Evolutionary conservation across 2,797 vertebrate genomes (phyloP).

Genomic region (Pyrrhura leucotis): DNA sequence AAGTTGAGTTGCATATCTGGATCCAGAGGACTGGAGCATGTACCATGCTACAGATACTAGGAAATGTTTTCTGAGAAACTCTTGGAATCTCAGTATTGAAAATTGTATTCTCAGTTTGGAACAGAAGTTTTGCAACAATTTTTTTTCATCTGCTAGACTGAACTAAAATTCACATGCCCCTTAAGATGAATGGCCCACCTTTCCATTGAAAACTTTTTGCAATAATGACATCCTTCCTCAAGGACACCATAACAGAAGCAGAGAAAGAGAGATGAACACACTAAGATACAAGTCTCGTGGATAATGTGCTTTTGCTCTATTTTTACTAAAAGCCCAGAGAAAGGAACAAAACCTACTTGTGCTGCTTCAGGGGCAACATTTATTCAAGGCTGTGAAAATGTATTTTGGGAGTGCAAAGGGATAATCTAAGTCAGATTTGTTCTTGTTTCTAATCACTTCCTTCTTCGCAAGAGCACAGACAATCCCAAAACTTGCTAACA

Average conservation of each 20-base stretch:
- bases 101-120: neutral
- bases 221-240: neutral
- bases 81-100: neutral
- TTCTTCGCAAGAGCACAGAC: neutral
- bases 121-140: neutral
- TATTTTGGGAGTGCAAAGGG: neutral
- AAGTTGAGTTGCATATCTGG: neutral
- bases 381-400: constrained; percentile 19
- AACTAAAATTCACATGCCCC: neutral
- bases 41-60: neutral
- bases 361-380: constrained; percentile 15
- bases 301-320: neutral
- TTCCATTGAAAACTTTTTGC: neutral
- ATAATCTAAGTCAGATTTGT: constrained; percentile 9
- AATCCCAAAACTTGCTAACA: constrained; percentile 33
- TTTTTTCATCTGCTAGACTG: neutral
- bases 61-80: neutral
- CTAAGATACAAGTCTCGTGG: neutral
- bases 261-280: constrained; percentile 4
- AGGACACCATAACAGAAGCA: constrained; percentile 11
- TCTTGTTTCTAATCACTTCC: constrained; percentile 33
- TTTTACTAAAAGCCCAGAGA: constrained; percentile 26
- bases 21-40: neutral
- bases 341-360: constrained; percentile 48
- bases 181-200: neutral